phyloP scores from a whole-genome alignment of 2,113 vertebrate genomes.

The Climacteris rufus region DNA sequence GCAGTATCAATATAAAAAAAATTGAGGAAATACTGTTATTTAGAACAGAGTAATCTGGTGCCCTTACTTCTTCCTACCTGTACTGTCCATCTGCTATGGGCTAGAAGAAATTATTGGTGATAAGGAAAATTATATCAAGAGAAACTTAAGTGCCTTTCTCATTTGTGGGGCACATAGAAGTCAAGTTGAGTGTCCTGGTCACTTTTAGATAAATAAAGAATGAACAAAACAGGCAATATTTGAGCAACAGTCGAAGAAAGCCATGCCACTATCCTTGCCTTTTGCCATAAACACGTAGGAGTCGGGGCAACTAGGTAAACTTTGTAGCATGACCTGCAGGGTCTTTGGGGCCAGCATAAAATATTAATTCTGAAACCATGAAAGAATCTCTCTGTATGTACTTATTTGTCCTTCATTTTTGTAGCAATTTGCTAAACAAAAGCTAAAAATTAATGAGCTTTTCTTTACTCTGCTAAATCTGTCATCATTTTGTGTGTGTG shows the following conservation, averaged over 20 bases:
- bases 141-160: not conserved
- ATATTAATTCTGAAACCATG: not conserved
- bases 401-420: not conserved
- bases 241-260: not conserved
- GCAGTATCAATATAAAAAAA: not conserved
- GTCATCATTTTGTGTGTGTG: not conserved
- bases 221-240: not conserved
- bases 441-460: not conserved
- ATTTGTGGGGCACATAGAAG: not conserved
- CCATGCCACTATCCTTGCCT: not conserved
- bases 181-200: not conserved
- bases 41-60: not conserved
- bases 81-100: not conserved
- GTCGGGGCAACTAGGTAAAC: not conserved
- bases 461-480: not conserved
- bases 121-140: not conserved
- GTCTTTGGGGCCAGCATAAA: not conserved
- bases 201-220: not conserved
- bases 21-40: not conserved
- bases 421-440: not conserved
- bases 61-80: not conserved
- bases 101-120: not conserved
- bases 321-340: not conserved
- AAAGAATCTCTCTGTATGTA: not conserved
- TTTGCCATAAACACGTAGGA: not conserved